phyloP scores from a whole-genome alignment of 2,797 vertebrate species.

The Pipistrellus kuhlii region DNA sequence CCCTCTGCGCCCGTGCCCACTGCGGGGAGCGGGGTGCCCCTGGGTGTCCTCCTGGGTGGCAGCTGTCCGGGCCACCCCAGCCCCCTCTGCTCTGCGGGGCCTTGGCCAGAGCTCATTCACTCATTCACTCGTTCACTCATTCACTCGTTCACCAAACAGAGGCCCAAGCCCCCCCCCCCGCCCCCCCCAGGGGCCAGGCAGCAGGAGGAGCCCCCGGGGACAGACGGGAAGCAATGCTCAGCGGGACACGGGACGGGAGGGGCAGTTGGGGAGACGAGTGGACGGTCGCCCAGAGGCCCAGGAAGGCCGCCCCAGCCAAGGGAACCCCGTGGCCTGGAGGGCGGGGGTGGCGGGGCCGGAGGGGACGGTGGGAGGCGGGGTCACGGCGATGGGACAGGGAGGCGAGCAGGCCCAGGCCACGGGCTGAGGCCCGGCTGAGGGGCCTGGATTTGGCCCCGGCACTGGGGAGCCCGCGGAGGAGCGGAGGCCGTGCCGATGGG shows the following conservation, averaged over 20 bases:
- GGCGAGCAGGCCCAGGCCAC: accelerated
- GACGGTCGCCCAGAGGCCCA: neutral
- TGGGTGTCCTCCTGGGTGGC: neutral
- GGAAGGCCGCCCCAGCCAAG: neutral
- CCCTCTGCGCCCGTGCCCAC: neutral
- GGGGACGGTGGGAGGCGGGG: accelerated
- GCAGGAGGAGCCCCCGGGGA: neutral
- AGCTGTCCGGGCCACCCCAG: neutral
- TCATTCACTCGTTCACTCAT: neutral
- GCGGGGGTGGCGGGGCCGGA: accelerated
- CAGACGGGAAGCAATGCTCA: neutral
- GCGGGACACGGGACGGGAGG: accelerated
- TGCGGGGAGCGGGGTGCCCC: neutral
- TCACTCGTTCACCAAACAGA: neutral
- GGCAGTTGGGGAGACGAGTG: neutral
- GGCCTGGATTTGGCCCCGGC: neutral
- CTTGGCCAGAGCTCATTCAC: neutral
- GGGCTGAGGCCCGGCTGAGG: neutral
- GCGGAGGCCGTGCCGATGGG: too few species aligned
- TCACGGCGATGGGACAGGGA: accelerated
- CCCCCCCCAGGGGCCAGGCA: neutral
- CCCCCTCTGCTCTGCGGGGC: neutral
- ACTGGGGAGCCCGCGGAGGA: neutral
- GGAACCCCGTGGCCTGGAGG: neutral
- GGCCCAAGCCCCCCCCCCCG: neutral